Evolutionary conservation across 2,797 vertebrate genomes (phyloP).

Genomic region (Lepidocolaptes lacrymiger): DNA sequence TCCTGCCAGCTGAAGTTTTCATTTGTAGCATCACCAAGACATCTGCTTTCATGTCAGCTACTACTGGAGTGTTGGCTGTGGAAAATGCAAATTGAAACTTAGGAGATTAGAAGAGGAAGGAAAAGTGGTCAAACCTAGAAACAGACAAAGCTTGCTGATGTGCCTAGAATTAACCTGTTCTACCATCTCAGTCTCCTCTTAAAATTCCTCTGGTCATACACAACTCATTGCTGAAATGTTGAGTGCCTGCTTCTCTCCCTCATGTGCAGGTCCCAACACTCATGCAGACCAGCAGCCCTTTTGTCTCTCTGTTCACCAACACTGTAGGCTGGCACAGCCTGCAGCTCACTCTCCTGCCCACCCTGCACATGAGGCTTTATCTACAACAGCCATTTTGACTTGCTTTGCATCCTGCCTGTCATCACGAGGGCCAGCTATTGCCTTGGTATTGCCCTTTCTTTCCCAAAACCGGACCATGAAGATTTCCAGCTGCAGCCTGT

Average conservation of each 20-base stretch:
- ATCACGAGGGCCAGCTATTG: not conserved
- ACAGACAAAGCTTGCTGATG: not conserved
- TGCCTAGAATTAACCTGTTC: not conserved
- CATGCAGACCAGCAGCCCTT: not conserved
- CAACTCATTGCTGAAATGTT: not conserved
- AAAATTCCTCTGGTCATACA: not conserved
- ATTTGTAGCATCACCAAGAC: fast-evolving
- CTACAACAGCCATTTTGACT: not conserved
- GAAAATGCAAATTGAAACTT: not conserved
- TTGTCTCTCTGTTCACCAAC: fast-evolving
- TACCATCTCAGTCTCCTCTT: not conserved
- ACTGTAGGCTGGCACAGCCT: not conserved
- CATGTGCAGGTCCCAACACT: not conserved
- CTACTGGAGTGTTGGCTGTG: not conserved
- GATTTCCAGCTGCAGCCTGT: not conserved
- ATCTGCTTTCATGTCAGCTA: not conserved
- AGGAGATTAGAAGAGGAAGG: not conserved
- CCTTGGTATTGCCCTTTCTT: not conserved
- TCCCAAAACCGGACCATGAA: not conserved
- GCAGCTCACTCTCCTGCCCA: not conserved
- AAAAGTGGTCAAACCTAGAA: not conserved
- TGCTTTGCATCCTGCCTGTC: not conserved
- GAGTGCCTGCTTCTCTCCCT: not conserved
- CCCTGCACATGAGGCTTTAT: not conserved
- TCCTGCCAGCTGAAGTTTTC: not conserved